These are phyloP conservation scores for Myripristis jacobus DNA, from an alignment of 2,797 vertebrate genomes.

Conservation along the genomic window DNA sequence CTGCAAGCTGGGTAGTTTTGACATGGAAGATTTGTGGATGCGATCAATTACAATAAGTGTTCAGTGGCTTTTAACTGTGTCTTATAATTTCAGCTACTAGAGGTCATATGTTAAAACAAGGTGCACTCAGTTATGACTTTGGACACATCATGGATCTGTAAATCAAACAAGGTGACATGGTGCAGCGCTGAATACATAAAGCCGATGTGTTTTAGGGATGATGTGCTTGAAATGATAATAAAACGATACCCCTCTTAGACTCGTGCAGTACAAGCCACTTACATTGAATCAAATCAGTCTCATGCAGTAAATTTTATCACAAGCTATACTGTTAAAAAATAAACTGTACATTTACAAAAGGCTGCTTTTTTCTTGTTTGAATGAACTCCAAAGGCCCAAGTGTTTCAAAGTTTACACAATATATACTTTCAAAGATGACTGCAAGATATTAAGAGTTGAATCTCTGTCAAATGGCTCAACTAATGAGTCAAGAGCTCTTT, in stretches of 20 bases:
- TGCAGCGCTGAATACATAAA: conserved; percentile 31
- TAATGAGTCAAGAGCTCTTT: neutral
- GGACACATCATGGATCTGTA: conserved; percentile 49
- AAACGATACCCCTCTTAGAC: conserved; percentile 32
- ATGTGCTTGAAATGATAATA: conserved; percentile 34
- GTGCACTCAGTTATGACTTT: conserved; percentile 38
- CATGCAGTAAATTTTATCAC: conserved; percentile 22
- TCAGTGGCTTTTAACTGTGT: conserved; percentile 62
- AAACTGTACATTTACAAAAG: conserved; percentile 38
- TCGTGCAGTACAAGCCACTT: neutral
- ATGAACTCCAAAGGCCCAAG: conserved; percentile 5
- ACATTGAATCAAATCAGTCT: conserved; percentile 24
- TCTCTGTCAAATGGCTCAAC: conserved; percentile 9
- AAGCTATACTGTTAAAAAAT: conserved; percentile 37
- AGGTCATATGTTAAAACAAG: conserved; percentile 69
- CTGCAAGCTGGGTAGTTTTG: conserved; percentile 47
- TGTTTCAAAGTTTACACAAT: conserved; percentile 3
- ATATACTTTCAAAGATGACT: conserved; percentile 7
- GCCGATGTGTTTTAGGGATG: conserved; percentile 3
- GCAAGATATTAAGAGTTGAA: conserved; percentile 6
- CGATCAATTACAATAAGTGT: conserved; percentile 75
- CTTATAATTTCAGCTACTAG: conserved; percentile 48
- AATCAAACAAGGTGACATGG: conserved; percentile 63
- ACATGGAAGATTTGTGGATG: conserved; percentile 64
- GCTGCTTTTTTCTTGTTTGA: conserved; percentile 37